Percentiles rank a stretch among this genome's conserved stretches.
These are phyloP conservation scores for Bombyx mori DNA, from an alignment of 1,140 invertebrate species.

Conservation along the genomic window ASM3026992v2 NC_085107.1:3873501-3874000, in stretches of 20 bases:
- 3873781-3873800: slow-evolving; percentile 13
- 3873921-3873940: slow-evolving; percentile 62
- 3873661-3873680: slow-evolving; percentile 20
- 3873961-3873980: background rate
- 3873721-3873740: slow-evolving; percentile 14
- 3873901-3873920: slow-evolving; percentile 45
- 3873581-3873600: slow-evolving; percentile 63
- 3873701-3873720: slow-evolving; percentile 16
- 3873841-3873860: slow-evolving; percentile 25
- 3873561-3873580: slow-evolving; percentile 64
- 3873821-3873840: slow-evolving; percentile 42
- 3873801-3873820: slow-evolving; percentile 30
- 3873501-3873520: background rate
- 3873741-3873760: slow-evolving; percentile 57
- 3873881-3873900: slow-evolving; percentile 56
- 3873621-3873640: slow-evolving; percentile 63
- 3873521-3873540: slow-evolving; percentile 4
- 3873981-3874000: too few species aligned
- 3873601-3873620: slow-evolving; percentile 55
- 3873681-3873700: slow-evolving; percentile 36
- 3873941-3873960: slow-evolving; percentile 32
- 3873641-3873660: slow-evolving; percentile 36
- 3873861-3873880: slow-evolving; percentile 56
- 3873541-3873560: slow-evolving; percentile 46
- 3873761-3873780: background rate